phyloP scores from a whole-genome alignment of 2,113 vertebrate species.

The Chlorocebus sabaeus region DNA sequence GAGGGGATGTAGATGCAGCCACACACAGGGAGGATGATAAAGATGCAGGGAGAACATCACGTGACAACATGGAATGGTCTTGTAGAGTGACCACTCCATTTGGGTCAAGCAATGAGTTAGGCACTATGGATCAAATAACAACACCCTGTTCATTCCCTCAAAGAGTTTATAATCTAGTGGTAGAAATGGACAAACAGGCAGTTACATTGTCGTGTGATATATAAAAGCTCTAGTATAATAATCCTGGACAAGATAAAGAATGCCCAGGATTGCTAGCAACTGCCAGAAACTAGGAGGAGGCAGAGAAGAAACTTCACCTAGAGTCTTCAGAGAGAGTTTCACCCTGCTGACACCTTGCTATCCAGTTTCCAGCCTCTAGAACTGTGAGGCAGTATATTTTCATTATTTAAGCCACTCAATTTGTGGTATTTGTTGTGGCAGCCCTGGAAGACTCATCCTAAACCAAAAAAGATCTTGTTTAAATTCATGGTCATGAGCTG shows the following conservation, averaged over 20 bases:
- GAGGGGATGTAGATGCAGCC: neutral
- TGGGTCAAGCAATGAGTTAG: neutral
- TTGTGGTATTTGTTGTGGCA: neutral
- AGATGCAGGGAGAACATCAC: neutral
- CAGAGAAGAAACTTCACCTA: neutral
- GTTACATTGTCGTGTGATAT: neutral
- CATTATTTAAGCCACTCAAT: neutral
- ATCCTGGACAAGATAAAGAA: neutral
- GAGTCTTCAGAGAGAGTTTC: neutral
- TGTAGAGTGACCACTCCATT: too few relatives aligned
- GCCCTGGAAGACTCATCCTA: neutral
- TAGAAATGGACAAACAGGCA: neutral
- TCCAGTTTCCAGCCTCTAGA: neutral
- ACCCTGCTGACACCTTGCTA: neutral
- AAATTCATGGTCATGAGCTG: neutral
- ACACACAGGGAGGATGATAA: neutral
- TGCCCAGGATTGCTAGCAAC: neutral
- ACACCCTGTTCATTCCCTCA: neutral
- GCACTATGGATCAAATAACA: neutral
- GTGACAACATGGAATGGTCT: neutral
- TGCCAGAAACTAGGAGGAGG: neutral
- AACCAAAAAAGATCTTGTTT: neutral
- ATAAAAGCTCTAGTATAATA: neutral
- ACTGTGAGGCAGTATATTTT: neutral
- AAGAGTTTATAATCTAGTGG: neutral